Evolutionary conservation across 2,113 vertebrate species (phyloP).

Genomic region (Hassar affinis): DNA sequence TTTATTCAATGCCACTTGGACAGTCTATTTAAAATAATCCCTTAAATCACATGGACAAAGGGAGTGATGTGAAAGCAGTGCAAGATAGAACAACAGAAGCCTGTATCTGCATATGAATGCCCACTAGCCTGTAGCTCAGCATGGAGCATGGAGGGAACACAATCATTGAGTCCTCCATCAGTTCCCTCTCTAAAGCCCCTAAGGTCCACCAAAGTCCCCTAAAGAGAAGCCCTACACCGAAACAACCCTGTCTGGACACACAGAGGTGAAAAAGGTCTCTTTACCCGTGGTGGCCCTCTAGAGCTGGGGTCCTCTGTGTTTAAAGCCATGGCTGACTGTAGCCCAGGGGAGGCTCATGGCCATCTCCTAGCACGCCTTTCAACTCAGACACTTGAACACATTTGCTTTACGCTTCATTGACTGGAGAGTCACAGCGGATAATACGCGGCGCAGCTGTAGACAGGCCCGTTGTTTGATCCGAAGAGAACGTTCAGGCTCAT

Average conservation of each 20-base stretch:
- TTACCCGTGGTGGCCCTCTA: conserved; percentile 39
- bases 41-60: conserved; percentile 45
- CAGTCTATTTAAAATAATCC: conserved; percentile 47
- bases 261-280: conserved; percentile 42
- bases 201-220: conserved; percentile 39
- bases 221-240: conserved; percentile 40
- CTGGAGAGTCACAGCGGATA: conserved; percentile 11
- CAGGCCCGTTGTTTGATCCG: conserved; percentile 21
- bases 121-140: conserved; percentile 38
- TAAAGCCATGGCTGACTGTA: conserved; percentile 40
- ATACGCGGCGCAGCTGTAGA: conserved; percentile 30
- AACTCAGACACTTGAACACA: conserved; percentile 36
- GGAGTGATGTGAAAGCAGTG: conserved; percentile 40
- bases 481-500: conserved; percentile 24
- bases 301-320: conserved; percentile 30
- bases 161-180: conserved; percentile 34
- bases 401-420: conserved; percentile 35
- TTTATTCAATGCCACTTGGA: conserved; percentile 51
- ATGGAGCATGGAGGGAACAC: conserved; percentile 22
- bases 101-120: conserved; percentile 46
- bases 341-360: conserved; percentile 37
- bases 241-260: conserved; percentile 46
- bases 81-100: conserved; percentile 28
- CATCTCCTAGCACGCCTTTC: conserved; percentile 13
- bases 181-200: conserved; percentile 29